Evolutionary conservation across 2,113 vertebrate genomes (phyloP).

Genomic region (Vimba vimba): DNA sequence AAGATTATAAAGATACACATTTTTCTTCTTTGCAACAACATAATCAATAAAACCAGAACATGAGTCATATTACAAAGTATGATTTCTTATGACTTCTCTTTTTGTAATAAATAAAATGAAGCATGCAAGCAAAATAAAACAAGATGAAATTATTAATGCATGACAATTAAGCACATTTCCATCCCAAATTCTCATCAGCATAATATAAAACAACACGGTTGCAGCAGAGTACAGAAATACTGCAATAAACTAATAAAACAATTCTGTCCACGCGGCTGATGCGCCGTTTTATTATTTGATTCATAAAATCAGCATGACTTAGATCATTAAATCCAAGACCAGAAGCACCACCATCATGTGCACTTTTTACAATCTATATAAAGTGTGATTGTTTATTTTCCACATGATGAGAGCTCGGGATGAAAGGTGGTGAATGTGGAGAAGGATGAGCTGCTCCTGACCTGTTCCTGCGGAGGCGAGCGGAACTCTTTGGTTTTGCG

Average conservation of each 20-base stretch:
- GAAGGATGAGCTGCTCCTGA: conserved; percentile 52
- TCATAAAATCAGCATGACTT: background rate
- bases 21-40: too few relatives aligned
- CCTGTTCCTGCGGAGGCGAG: conserved; percentile 96
- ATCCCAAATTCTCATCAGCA: background rate
- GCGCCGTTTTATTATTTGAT: background rate
- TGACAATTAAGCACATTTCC: background rate
- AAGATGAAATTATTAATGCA: background rate
- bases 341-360: background rate
- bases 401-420: too few relatives aligned
- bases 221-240: background rate
- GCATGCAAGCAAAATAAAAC: background rate
- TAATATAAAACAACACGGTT: too few relatives aligned
- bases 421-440: too few relatives aligned
- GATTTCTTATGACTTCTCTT: too few relatives aligned
- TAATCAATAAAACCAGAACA: too few relatives aligned
- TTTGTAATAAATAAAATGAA: too few relatives aligned
- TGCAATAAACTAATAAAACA: background rate
- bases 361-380: too few relatives aligned
- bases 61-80: too few relatives aligned
- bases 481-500: conserved; percentile 96
- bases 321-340: background rate
- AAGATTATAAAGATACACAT: too few relatives aligned
- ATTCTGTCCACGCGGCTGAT: background rate
- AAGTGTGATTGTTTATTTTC: too few relatives aligned